Evolutionary conservation across 1,140 invertebrate genomes (phyloP), one percentile per base, ranked within the genome.

Genomic region (Aphelenchoides fujianensis): DNA sequence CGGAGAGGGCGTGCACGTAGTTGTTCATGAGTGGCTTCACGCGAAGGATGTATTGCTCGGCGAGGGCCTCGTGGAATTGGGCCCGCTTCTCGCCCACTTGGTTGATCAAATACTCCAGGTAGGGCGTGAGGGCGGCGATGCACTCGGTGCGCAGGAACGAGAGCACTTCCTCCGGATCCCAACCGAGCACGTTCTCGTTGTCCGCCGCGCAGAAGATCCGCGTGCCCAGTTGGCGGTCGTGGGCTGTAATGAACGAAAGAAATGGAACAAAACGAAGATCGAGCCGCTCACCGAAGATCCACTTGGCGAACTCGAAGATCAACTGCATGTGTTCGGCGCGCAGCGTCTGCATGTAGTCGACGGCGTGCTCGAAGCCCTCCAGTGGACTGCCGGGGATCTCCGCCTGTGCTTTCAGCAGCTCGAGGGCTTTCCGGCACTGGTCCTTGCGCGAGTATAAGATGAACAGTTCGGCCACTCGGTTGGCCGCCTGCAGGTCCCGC

Each of bases 401-500:
- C 0, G 92, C 89, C 83, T 95, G 91, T 57, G 91, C 90, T 77
- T 91, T 89, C 7, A 98, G 85, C 55, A 97, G 85, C 81, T 94
- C 92, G 2, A 98, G 87, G 16, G 95, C 95, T 86, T 93, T 92
- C 68, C 90, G 90, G 85, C 98, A 94, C 73, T 93, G 89, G 1
- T 90, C 91, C 87, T 95, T 95, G 0, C 90, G 93, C 84, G 95
- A 90, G 85, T 98, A 98, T 7, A 98, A 87, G 80, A 97, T 96
- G 70, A 97, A 93, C 0, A 98, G 88, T 85, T 98, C 95, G 72
- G 90, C 91, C 77, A 91, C 91, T 86, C 96, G 97, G 70, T 92
- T 89, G 84, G 92, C 89, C 76, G 91, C 90, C 71, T 91, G 89
- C 2, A 98, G 86, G 3, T 92, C 92, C 76, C 90, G 89, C 83